These are phyloP conservation scores for Microplitis manilae DNA, from an alignment of 2,888 invertebrate genomes.

Conservation along the genomic window DNA sequence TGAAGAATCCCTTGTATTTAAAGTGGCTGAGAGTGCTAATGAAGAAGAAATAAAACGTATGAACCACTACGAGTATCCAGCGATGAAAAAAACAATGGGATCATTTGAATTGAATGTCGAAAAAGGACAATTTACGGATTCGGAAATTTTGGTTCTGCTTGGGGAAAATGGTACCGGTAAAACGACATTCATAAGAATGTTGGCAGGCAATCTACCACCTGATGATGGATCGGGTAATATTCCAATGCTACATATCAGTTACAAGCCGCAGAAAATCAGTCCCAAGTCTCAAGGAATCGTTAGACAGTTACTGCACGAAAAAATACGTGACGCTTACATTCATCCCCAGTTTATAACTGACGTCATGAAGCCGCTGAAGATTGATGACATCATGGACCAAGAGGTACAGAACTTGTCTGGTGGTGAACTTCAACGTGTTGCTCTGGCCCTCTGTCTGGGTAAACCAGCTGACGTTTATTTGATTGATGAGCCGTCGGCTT, in stretches of 20 bases:
- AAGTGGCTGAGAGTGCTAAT: slow-evolving; percentile 97
- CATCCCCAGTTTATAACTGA: slow-evolving; percentile 99
- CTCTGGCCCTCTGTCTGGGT: slow-evolving; percentile 95
- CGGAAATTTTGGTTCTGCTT: slow-evolving; percentile 97
- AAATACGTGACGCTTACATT: slow-evolving; percentile 96
- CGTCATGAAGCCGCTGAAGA: slow-evolving; percentile 98
- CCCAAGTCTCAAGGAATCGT: slow-evolving; percentile 97
- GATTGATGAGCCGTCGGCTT: slow-evolving; percentile 99
- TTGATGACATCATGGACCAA: slow-evolving; percentile 97
- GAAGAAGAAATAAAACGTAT: slow-evolving; percentile 98
- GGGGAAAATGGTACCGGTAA: slow-evolving; percentile 99
- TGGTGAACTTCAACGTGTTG: slow-evolving; percentile 98
- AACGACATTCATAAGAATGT: slow-evolving; percentile 98
- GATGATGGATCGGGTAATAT: slow-evolving; percentile 86
- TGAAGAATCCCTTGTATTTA: slow-evolving; percentile 96
- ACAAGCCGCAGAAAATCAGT: slow-evolving; percentile 99
- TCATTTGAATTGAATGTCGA: slow-evolving; percentile 85
- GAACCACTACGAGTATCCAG: slow-evolving; percentile 96
- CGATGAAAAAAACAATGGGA: slow-evolving; percentile 90
- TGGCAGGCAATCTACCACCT: slow-evolving; percentile 95
- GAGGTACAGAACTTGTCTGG: slow-evolving; percentile 99
- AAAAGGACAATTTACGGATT: slow-evolving; percentile 97
- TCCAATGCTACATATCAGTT: slow-evolving; percentile 96
- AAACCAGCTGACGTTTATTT: slow-evolving; percentile 99
- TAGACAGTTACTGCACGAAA: slow-evolving; percentile 92